phyloP scores from a whole-genome alignment of 2,113 vertebrate species.

The Pao palembangensis region DNA sequence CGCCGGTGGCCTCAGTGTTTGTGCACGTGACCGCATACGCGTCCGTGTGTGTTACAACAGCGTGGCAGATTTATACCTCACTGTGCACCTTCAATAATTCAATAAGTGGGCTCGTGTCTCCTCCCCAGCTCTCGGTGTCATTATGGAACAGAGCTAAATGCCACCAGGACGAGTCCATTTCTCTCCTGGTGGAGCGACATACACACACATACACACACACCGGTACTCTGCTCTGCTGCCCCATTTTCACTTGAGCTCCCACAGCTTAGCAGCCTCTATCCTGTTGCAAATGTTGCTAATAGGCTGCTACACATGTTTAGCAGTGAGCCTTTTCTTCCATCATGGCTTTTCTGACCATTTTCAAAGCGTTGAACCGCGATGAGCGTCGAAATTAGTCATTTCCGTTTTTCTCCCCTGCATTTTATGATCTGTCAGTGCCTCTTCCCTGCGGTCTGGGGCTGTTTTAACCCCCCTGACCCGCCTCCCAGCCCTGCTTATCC shows the following conservation, averaged over 20 bases:
- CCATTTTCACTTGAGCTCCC: conserved; percentile 43
- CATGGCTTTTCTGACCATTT: background rate
- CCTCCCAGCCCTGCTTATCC: conserved; percentile 61
- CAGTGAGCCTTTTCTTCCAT: conserved; percentile 24
- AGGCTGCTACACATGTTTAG: conserved; percentile 15
- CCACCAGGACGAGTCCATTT: conserved; percentile 62
- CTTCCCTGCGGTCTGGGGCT: conserved; percentile 52
- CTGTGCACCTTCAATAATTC: conserved; percentile 72
- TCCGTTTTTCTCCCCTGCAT: conserved; percentile 20
- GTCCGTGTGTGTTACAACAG: conserved; percentile 40
- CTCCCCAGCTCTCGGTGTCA: conserved; percentile 62
- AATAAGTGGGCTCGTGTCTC: conserved; percentile 66
- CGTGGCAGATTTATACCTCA: conserved; percentile 69
- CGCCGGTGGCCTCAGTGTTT: conserved; percentile 43
- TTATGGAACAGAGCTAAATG: conserved; percentile 68
- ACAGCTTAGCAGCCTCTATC: conserved; percentile 42
- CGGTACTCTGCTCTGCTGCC: conserved; percentile 34
- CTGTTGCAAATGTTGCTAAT: conserved; percentile 37
- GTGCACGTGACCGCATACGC: conserved; percentile 9
- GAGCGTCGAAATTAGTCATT: conserved; percentile 42
- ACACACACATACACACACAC: conserved; percentile 24
- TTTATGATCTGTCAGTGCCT: conserved; percentile 51
- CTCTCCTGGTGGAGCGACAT: conserved; percentile 24
- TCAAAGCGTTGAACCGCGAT: conserved; percentile 7
- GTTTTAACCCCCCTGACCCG: conserved; percentile 65